Conservation (phyloP, 2,888 invertebrate species). For the Ophion slaviceki region DNA sequence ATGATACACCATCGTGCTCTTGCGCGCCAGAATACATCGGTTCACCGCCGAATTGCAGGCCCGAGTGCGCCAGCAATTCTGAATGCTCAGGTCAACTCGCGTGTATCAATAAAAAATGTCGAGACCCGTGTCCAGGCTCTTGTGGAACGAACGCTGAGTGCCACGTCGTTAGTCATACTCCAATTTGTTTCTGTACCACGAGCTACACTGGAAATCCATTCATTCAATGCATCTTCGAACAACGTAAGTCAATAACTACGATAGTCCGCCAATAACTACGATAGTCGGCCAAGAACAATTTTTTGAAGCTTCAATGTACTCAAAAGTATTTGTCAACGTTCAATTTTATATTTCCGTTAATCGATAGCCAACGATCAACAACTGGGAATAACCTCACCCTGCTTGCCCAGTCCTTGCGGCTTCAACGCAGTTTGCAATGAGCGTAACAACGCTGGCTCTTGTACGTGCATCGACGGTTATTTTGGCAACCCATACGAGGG, state of each 20-base stretch:
- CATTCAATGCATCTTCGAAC: conserved; percentile 78
- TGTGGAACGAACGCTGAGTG: conserved; percentile 91
- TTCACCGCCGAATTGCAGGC: conserved; percentile 89
- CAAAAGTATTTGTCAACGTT: neutral
- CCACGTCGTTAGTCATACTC: conserved; percentile 90
- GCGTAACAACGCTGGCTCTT: conserved; percentile 84
- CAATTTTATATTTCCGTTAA: neutral
- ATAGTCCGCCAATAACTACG: conserved; percentile 25
- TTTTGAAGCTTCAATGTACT: too few relatives aligned
- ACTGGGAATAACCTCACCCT: conserved; percentile 84
- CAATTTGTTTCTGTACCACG: conserved; percentile 87
- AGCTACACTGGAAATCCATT: conserved; percentile 87
- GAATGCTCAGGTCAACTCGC: conserved; percentile 90
- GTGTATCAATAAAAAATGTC: conserved; percentile 91
- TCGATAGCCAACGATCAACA: conserved; percentile 62
- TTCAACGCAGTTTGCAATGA: conserved; percentile 92
- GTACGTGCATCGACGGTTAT: conserved; percentile 85
- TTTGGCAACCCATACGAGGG: conserved; percentile 87
- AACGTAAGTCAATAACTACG: conserved; percentile 68
- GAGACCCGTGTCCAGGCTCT: conserved; percentile 91
- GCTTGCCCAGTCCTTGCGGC: conserved; percentile 92
- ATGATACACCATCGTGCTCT: conserved; percentile 85
- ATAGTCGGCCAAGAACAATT: neutral
- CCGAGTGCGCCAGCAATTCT: conserved; percentile 90
- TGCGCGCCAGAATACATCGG: conserved; percentile 90